Evolutionary conservation across 1,140 invertebrate genomes (phyloP).

Genomic region (Bombyx mori): ASM3026992v2 NC_085109.1:1110501-1111000

Average conservation of each 20-base stretch:
- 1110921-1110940: slow-evolving; percentile 57
- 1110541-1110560: slow-evolving; percentile 16
- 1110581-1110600: slow-evolving; percentile 74
- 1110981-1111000: slow-evolving; percentile 52
- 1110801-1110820: slow-evolving; percentile 65
- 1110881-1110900: slow-evolving; percentile 38
- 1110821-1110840: slow-evolving; percentile 60
- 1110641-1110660: slow-evolving; percentile 36
- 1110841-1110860: slow-evolving; percentile 29
- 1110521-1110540: too few species aligned
- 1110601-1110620: slow-evolving; percentile 70
- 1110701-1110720: slow-evolving; percentile 56
- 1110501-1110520: too few species aligned
- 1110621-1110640: slow-evolving; percentile 61
- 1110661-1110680: slow-evolving; percentile 27
- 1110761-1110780: slow-evolving; percentile 32
- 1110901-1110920: slow-evolving; percentile 47
- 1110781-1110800: slow-evolving; percentile 38
- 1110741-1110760: slow-evolving; percentile 40
- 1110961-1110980: slow-evolving; percentile 51
- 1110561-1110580: slow-evolving; percentile 70
- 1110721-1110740: slow-evolving; percentile 42
- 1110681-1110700: slow-evolving; percentile 28
- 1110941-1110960: slow-evolving; percentile 46
- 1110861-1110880: slow-evolving; percentile 28